Base-by-base conservation (phyloP, 2,888 invertebrate species). In the Ophonus ardosiacus region DNA sequence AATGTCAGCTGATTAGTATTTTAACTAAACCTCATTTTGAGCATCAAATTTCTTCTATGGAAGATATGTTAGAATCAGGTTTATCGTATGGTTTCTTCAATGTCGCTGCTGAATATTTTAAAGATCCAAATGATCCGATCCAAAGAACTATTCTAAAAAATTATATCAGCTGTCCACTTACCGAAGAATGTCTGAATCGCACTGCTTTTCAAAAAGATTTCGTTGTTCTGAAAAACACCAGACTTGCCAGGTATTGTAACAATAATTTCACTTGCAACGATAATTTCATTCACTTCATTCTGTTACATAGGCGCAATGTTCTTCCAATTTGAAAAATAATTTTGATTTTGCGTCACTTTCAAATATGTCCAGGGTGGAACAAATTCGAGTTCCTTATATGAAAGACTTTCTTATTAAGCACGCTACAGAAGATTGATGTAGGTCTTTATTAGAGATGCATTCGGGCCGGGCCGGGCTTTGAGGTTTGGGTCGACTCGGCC, bases 11-110 rank as follows among this genome's bases (percentile, higher is more conserved):
- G 38, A 57, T 80, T 61, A 84, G 79, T n/a, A 61, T 71, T 43
- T 18, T 86, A 59, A 83, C 81, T 6, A 83, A 40, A 43, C 80
- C 84, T 0, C 18, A 15, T 2, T 84, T 59, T 79, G 84, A 86
- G 43, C 8, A 68, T 17, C 86, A 86, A 24, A 86, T 86, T 15
- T 8, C 31, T 7, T 71, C 61, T 31, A 10, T 84, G 10, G 51
- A 80, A 24, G 84, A 86, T 7, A 17, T 86, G 0, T 15, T 84
- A 6, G 24, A 71, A 21, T 78, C 83, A n/a, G 40, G 15, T 40
- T 15, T 61, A 17, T 7, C 40, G 17, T 80, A 15, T 40, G 79
- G 79, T 13, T 80, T 61, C 57, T 57, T 40, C 56, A 51, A 40
- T 15, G n/a, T 51, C 7, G 3, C 15, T 40, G 43, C 8, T 2